Evolutionary conservation across 2,797 vertebrate genomes (phyloP), one percentile per base, ranked within the genome.

Genomic region (Arctocebus calabarensis): DNA sequence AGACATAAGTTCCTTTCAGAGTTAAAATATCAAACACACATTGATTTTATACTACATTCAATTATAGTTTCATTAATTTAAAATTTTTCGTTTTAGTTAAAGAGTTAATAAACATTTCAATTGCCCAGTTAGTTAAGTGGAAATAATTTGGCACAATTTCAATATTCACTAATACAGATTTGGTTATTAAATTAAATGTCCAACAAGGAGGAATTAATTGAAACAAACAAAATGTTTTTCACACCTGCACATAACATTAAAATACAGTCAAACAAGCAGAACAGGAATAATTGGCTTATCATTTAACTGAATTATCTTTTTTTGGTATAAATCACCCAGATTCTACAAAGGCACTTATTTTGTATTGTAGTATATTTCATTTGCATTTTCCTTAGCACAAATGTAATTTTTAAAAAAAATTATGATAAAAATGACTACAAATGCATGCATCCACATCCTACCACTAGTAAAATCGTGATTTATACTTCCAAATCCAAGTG

Each of bases 131-230:
- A 94, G 43, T 74, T 96, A 97, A 64, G 78, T 75, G 79, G 82
- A 96, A 95, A 85, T 96, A 96, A 92, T 85, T 88, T 94, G 68
- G 78, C 43, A 94, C 34, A 90, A 86, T 20, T 91, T 95, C 45
- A 84, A 25, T 83, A 84, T 68, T 40, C 19, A 48, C 34, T 88
- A 91, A 84, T 75, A 75, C 73, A 64, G 8, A 0, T 92, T 95
- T 95, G 94, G 95, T 88, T 88, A 19, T 32, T 89, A 82, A 91
- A 93, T 96, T 95, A 94, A 91, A 87, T 91, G 40, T 84, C 40
- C 32, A 45, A 55, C 79, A 95, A 94, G 64, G 84, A 29, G 68
- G 17, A 96, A 89, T 94, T 91, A 94, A 96, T 89, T 95, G 61
- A 43, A 91, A 70, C 19, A 84, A 94, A 70, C 40, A 61, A 88